Percentiles rank a stretch among this genome's conserved stretches.
Evolutionary conservation across 2,888 invertebrate genomes (phyloP).

Genomic region (Automeris io): DNA sequence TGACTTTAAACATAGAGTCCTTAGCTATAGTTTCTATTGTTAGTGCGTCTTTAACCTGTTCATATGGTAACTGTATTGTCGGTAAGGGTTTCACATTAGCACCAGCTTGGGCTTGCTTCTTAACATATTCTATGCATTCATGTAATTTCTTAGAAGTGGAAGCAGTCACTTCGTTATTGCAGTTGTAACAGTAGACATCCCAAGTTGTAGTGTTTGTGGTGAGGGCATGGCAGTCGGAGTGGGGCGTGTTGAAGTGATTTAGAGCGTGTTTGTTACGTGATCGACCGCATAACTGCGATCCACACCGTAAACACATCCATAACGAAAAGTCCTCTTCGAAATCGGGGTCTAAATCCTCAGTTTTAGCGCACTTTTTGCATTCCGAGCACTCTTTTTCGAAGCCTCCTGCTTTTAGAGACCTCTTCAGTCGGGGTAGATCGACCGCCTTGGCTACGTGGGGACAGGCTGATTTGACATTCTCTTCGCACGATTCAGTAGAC

Average conservation of each 20-base stretch:
- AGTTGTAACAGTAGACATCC: slow-evolving; percentile 88
- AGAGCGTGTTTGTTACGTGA: slow-evolving; percentile 82
- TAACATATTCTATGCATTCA: slow-evolving; percentile 85
- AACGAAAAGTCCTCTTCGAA: slow-evolving; percentile 72
- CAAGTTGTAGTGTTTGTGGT: slow-evolving; percentile 83
- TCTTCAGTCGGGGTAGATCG: slow-evolving; percentile 78
- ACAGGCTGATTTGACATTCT: slow-evolving; percentile 80
- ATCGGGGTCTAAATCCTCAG: slow-evolving; percentile 59
- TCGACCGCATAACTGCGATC: slow-evolving; percentile 85
- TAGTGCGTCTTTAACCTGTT: slow-evolving; percentile 36
- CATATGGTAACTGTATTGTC: slow-evolving; percentile 50
- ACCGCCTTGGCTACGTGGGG: slow-evolving; percentile 83
- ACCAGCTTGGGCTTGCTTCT: slow-evolving; percentile 67
- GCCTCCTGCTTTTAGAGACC: slow-evolving; percentile 70
- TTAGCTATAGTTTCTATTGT: slow-evolving; percentile 37
- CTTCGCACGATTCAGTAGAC: slow-evolving; percentile 85
- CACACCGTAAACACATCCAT: slow-evolving; percentile 91
- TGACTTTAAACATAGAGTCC: slow-evolving; percentile 38
- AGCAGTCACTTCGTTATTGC: slow-evolving; percentile 82
- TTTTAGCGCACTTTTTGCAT: slow-evolving; percentile 72
- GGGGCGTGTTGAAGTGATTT: slow-evolving; percentile 84
- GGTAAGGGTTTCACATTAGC: slow-evolving; percentile 46
- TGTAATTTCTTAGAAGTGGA: slow-evolving; percentile 80
- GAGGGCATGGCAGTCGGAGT: slow-evolving; percentile 85
- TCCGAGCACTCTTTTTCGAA: slow-evolving; percentile 76